Evolutionary conservation across 2,797 vertebrate genomes (phyloP).

Genomic region (Dryobates pubescens): DNA sequence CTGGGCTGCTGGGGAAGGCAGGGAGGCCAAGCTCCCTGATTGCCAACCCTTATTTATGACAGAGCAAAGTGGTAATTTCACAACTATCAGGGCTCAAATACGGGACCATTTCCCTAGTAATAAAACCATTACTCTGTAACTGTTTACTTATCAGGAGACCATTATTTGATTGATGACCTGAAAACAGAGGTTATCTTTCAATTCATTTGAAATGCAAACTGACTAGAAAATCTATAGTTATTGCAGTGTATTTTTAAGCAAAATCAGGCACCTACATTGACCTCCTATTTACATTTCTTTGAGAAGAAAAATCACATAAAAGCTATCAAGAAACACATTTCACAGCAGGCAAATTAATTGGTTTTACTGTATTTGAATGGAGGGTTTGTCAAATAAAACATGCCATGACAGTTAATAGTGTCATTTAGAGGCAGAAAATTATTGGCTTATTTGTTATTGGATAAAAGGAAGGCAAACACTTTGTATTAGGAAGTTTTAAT

Average conservation of each 20-base stretch:
- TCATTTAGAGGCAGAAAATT: constrained; percentile 83
- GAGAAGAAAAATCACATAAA: constrained; percentile 75
- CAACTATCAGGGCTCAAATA: constrained; percentile 60
- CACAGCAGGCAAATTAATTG: constrained; percentile 83
- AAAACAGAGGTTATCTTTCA: constrained; percentile 74
- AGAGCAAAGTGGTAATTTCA: constrained; percentile 61
- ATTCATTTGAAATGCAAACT: constrained; percentile 78
- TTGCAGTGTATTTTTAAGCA: constrained; percentile 71
- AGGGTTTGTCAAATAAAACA: constrained; percentile 82
- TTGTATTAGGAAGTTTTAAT: constrained; percentile 84
- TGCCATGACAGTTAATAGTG: constrained; percentile 82
- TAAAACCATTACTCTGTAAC: constrained; percentile 74
- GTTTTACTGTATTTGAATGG: constrained; percentile 83
- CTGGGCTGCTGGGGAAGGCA: not conserved
- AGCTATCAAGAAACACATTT: constrained; percentile 80
- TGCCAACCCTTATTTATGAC: constrained; percentile 42
- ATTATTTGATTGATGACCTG: constrained; percentile 73
- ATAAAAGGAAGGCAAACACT: constrained; percentile 84
- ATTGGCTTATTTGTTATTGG: constrained; percentile 85
- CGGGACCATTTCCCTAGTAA: constrained; percentile 58
- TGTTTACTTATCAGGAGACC: constrained; percentile 73
- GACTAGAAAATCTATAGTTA: constrained; percentile 74
- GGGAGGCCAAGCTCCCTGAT: not conserved
- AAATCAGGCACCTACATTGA: constrained; percentile 74
- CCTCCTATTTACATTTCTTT: constrained; percentile 79